phyloP scores from a whole-genome alignment of 2,888 invertebrate species.

The Eilema griseolum region DNA sequence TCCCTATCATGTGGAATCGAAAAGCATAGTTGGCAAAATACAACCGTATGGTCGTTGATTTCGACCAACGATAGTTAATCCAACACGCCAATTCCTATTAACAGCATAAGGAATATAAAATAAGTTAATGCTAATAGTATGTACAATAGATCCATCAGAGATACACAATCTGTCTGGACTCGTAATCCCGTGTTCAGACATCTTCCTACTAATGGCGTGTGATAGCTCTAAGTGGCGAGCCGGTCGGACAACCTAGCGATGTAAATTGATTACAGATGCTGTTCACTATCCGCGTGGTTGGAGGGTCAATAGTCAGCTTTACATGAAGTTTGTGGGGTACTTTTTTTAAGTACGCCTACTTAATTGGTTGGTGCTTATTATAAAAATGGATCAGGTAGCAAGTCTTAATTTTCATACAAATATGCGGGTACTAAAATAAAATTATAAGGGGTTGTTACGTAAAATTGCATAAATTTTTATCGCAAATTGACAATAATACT shows the following conservation, averaged over 20 bases:
- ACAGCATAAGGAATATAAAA: neutral
- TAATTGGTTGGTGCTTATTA: neutral
- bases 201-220: slow-evolving; percentile 20
- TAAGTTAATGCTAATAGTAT: slow-evolving; percentile 10
- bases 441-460: too few species aligned
- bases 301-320: neutral
- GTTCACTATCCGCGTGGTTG: neutral
- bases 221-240: slow-evolving; percentile 24
- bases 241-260: slow-evolving; percentile 21
- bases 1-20: too few species aligned
- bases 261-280: slow-evolving; percentile 21
- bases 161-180: slow-evolving; percentile 14
- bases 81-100: too few species aligned
- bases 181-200: slow-evolving; percentile 23
- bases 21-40: too few species aligned
- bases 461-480: too few species aligned
- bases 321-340: neutral
- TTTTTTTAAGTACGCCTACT: neutral
- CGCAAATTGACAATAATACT: too few species aligned
- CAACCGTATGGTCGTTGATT: too few species aligned
- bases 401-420: too few species aligned
- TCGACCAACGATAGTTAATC: too few species aligned
- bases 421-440: too few species aligned
- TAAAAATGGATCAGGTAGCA: too few species aligned
- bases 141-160: slow-evolving; percentile 17